Percentiles rank a stretch among this genome's conserved stretches.
Conservation (phyloP, 1,140 invertebrate species). For the Heliconius hewitsoni region DNA sequence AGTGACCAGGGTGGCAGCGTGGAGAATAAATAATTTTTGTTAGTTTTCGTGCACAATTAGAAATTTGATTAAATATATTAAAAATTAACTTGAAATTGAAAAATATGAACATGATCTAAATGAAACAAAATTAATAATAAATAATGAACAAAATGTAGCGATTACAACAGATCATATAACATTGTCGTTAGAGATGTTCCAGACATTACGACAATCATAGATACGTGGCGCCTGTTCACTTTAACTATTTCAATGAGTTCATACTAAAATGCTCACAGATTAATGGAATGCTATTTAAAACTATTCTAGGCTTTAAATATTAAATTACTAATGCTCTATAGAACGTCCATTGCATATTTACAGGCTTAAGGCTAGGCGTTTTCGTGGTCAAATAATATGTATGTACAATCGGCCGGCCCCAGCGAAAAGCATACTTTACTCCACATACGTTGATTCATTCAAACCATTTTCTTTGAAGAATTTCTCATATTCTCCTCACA, state of each 20-base stretch:
- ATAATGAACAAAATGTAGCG: neutral
- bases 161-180: neutral
- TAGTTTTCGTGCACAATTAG: conserved; percentile 53
- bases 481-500: conserved; percentile 48
- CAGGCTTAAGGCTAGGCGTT: conserved; percentile 64
- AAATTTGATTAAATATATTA: neutral
- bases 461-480: conserved; percentile 31
- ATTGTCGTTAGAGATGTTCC: conserved; percentile 76
- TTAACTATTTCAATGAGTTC: conserved; percentile 15
- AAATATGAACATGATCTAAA: neutral
- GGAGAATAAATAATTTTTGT: conserved; percentile 51
- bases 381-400: conserved; percentile 46
- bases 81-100: neutral
- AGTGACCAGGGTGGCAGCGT: conserved; percentile 68
- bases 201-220: conserved; percentile 27
- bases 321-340: conserved; percentile 11
- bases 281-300: conserved; percentile 6
- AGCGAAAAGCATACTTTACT: conserved; percentile 48
- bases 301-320: conserved; percentile 11
- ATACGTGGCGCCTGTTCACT: conserved; percentile 4
- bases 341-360: conserved; percentile 31
- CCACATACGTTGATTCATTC: conserved; percentile 33
- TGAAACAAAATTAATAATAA: neutral
- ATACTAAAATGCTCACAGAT: neutral
- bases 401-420: conserved; percentile 63